Percentiles rank a stretch among this genome's conserved stretches.
Conservation (phyloP, 2,797 vertebrate genomes). For the Triplophysa bombifrons region DNA sequence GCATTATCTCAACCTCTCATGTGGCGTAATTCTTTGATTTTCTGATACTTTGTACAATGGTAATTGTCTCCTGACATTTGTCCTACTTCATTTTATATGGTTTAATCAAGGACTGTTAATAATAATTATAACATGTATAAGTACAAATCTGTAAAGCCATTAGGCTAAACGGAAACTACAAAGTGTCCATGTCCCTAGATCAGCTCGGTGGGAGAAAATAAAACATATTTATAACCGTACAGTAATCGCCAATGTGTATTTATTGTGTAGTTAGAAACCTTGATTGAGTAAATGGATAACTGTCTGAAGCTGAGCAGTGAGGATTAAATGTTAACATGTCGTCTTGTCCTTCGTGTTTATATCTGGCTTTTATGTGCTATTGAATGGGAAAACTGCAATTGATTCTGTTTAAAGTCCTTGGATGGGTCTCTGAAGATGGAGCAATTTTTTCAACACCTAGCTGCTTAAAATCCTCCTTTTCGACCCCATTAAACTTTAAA, state of each 20-base stretch:
- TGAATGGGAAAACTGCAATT: background rate
- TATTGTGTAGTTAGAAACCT: background rate
- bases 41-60: background rate
- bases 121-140: background rate
- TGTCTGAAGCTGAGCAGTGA: background rate
- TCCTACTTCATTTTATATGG: background rate
- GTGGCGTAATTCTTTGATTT: background rate
- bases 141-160: background rate
- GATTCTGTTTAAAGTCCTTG: conserved; percentile 4
- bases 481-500: background rate
- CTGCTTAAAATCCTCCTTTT: background rate
- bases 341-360: background rate
- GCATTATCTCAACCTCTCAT: conserved; percentile 8
- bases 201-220: background rate
- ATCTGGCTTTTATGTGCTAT: background rate
- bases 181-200: background rate
- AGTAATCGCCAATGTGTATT: background rate
- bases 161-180: background rate
- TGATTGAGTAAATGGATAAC: background rate
- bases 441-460: background rate
- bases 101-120: background rate
- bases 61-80: background rate
- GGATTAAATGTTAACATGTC: background rate
- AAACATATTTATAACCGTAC: background rate
- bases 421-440: background rate